Percentiles rank a stretch among this genome's conserved stretches.
Evolutionary conservation across 1,140 invertebrate genomes (phyloP).

Genomic region (Eciton burchellii): DNA sequence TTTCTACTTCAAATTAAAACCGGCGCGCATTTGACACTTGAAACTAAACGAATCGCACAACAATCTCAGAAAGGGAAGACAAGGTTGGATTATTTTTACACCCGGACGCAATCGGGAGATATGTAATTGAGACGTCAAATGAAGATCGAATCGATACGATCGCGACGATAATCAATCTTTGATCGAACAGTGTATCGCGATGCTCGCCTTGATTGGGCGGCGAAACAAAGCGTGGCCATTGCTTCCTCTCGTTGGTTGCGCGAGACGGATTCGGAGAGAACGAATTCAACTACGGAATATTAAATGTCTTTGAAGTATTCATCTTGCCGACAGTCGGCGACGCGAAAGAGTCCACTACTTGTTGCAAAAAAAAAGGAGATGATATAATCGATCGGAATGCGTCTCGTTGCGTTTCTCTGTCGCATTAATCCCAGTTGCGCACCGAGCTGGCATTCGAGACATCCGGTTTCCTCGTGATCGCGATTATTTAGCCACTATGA

Average conservation of each 20-base stretch:
- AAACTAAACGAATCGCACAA: slow-evolving; percentile 3
- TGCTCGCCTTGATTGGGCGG: slow-evolving; percentile 41
- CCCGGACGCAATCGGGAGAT: slow-evolving; percentile 2
- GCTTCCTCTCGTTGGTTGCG: slow-evolving; percentile 52
- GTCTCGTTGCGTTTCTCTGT: slow-evolving; percentile 36
- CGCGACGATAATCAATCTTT: slow-evolving; percentile 52
- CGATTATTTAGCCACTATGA: not conserved
- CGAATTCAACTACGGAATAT: slow-evolving; percentile 59
- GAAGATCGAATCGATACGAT: slow-evolving; percentile 41
- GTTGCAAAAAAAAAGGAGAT: slow-evolving; percentile 55
- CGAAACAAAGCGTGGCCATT: slow-evolving; percentile 63
- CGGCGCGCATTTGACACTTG: not conserved
- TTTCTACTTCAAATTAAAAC: not conserved
- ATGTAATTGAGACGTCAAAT: slow-evolving; percentile 33
- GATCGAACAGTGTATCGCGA: slow-evolving; percentile 38
- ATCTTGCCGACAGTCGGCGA: not conserved
- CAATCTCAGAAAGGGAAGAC: not conserved
- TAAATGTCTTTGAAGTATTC: slow-evolving; percentile 66
- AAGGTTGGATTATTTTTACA: slow-evolving; percentile 11
- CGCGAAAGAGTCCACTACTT: slow-evolving; percentile 31
- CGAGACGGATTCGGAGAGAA: slow-evolving; percentile 39
- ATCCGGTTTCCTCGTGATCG: not conserved
- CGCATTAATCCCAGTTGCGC: not conserved
- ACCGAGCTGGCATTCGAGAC: slow-evolving; percentile 1
- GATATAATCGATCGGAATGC: slow-evolving; percentile 62